Evolutionary conservation across 2,797 vertebrate species (phyloP).

Genomic region (Sebastes taczanowskii): DNA sequence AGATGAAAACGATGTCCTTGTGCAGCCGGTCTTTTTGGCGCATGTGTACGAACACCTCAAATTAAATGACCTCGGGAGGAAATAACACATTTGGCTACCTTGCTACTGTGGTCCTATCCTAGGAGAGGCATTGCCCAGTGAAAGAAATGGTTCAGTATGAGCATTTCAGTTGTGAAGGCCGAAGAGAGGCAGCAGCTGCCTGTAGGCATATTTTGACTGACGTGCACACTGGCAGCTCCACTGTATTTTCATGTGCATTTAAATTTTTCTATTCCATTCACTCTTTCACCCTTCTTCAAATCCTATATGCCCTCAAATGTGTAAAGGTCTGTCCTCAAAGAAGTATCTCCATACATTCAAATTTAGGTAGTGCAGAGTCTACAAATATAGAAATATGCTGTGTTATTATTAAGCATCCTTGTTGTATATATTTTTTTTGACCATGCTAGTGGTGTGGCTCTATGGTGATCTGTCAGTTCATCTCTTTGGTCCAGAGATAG

Average conservation of each 20-base stretch:
- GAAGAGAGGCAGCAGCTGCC: background rate
- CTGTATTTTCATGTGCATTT: background rate
- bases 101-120: background rate
- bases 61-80: slow-evolving; percentile 24
- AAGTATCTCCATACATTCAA: background rate
- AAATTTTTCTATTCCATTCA: background rate
- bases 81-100: slow-evolving; percentile 17
- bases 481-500: background rate
- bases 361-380: background rate
- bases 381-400: background rate
- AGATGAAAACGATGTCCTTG: slow-evolving; percentile 3
- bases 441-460: background rate
- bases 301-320: background rate
- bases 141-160: slow-evolving; percentile 18
- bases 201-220: background rate
- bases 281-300: background rate
- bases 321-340: background rate
- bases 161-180: background rate
- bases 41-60: background rate
- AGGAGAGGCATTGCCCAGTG: background rate
- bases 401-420: background rate
- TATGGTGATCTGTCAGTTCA: background rate
- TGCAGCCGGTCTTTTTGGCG: background rate
- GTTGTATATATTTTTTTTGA: background rate
- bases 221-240: background rate